Percentiles rank a stretch among this genome's conserved stretches.
Conservation (phyloP, 2,113 vertebrate genomes). For the Nyctibius bracteatus region DNA sequence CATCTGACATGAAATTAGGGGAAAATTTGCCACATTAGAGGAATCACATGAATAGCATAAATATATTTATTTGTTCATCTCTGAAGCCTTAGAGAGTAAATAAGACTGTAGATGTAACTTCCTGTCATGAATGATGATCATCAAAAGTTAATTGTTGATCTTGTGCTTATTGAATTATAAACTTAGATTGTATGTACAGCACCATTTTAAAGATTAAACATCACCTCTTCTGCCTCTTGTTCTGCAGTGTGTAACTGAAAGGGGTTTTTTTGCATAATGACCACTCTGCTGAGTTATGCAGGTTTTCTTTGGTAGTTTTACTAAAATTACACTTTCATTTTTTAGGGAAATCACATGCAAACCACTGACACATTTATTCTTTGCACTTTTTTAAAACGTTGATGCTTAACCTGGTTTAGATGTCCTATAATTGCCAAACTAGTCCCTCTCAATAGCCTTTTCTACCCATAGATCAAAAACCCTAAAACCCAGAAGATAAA, state of each 20-base stretch:
- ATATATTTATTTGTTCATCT: background rate
- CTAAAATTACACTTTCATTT: background rate
- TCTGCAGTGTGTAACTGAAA: background rate
- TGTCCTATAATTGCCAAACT: background rate
- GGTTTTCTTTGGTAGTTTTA: background rate
- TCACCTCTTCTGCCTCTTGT: background rate
- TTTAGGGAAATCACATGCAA: background rate
- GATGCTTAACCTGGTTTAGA: background rate
- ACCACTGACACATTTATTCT: background rate
- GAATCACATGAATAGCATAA: background rate
- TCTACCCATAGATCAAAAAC: background rate
- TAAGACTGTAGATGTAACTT: background rate
- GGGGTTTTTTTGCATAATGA: background rate
- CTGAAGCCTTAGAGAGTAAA: background rate
- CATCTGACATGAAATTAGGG: background rate
- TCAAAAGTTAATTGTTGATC: background rate
- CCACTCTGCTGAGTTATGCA: background rate
- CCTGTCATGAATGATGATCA: background rate
- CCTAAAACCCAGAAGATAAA: background rate
- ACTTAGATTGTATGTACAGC: background rate
- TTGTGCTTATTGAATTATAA: background rate
- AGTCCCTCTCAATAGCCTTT: background rate
- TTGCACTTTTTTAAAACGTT: rapidly evolving
- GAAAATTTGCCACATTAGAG: background rate
- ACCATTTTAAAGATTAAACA: background rate